phyloP scores from a whole-genome alignment of 2,113 vertebrate genomes.

The Kryptolebias marmoratus region DNA sequence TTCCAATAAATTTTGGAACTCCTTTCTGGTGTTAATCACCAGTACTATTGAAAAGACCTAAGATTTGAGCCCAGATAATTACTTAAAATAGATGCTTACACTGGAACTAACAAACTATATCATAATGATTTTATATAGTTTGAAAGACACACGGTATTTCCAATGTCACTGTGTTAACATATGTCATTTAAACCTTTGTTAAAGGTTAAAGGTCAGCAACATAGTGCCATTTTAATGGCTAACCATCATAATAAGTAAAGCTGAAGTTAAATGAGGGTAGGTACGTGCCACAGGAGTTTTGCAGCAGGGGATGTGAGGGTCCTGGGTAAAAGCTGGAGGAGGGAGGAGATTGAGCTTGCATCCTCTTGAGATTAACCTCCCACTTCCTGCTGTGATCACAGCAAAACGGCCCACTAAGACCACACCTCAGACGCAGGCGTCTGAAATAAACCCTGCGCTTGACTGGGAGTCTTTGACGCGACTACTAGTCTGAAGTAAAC shows the following conservation, averaged over 20 bases:
- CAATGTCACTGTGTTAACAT: no score
- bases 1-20: conserved; percentile 29
- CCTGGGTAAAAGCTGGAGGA: conserved; percentile 60
- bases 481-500: conserved; percentile 27
- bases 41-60: conserved; percentile 17
- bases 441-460: conserved; percentile 49
- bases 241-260: conserved; percentile 35
- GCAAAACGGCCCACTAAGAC: conserved; percentile 69
- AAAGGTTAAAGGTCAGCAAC: conserved; percentile 16
- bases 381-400: conserved; percentile 73
- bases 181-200: conserved; percentile 19
- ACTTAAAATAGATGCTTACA: conserved; percentile 35
- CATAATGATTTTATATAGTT: conserved; percentile 23
- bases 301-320: conserved; percentile 46
- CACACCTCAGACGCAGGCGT: conserved; percentile 47
- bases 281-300: conserved; percentile 47
- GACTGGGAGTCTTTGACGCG: conserved; percentile 28
- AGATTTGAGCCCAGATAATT: conserved; percentile 19
- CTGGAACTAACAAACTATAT: conserved; percentile 9
- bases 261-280: conserved; percentile 47
- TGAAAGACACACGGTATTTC: conserved; percentile 3
- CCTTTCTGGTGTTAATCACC: conserved; percentile 22
- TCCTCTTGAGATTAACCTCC: conserved; percentile 78
- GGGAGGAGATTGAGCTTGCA: conserved; percentile 63
- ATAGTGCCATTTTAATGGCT: conserved; percentile 16